Base-by-base conservation (phyloP, 2,797 vertebrate species). In the Rallus crepitans region DNA sequence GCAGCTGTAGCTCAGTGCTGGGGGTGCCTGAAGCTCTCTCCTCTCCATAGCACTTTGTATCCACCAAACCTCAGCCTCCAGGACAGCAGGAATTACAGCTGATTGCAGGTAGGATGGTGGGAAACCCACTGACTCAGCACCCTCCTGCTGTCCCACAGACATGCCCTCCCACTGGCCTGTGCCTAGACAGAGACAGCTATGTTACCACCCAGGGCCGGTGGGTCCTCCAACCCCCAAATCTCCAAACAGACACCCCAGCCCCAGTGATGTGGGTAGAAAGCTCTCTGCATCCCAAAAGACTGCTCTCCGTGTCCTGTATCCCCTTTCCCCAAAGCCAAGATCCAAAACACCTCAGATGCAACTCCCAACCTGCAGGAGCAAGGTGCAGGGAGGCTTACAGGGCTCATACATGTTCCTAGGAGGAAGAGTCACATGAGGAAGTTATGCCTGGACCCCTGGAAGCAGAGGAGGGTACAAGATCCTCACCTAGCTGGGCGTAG, bases 231-330 rank as follows among this genome's bases (percentile, higher is more conserved):
- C 37, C 17, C 33, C 20, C 18, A 40, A 5, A 48, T 40, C 35
- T 72, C 68, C 48, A 20, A 20, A 70, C 18, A 13, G 48, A 33
- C 60, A 55, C 11, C 12, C 12, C 20, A 53, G 47, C 17, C 18
- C 52, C 53, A 6, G 9, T 12, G 65, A 28, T 4, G 15, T 35
- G 6, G 11, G 1, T 33, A 48, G 25, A 27, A 82, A 92, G 9
- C 27, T 45, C 37, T 77, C 60, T 91, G 64, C 37, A 47, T 23
- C 31, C 66, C 56, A 59, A 45, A 40, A 42, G 9, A 24, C 9
- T 8, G 18, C 28, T 77, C 79, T 80, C 24, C 0, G 0, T 5
- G 8, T 39, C 27, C 50, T 0, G 0, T 3, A 33, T n/a, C 13
- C 50, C 20, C 16, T 4, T n/a, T 65, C 7, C 35, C 39, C 0